Evolutionary conservation across 2,888 invertebrate genomes (phyloP), one percentile per base, ranked within the genome.

Genomic region (Agrypnus murinus): DNA sequence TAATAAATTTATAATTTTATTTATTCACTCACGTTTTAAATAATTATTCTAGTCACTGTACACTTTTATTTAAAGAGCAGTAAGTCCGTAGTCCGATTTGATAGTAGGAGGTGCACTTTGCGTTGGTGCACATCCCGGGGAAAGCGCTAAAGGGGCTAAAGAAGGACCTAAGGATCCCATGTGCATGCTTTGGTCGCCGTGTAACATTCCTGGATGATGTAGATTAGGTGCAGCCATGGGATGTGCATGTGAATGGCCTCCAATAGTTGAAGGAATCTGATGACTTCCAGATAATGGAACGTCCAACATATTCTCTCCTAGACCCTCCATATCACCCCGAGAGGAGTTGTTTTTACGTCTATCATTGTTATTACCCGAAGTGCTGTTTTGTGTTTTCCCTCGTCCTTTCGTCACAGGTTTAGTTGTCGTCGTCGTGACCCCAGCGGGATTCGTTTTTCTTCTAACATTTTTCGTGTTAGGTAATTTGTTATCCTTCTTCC

Each of bases 11-110:
- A 69, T 45, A 45, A 50, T 38, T 69, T 67, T 69, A 59, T 32
- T 60, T 46, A 62, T 25, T 62, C 62, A 60, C 53, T 57, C 64
- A 65, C 59, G 50, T 63, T 25, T 48, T 53, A 43, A 60, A 65
- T 46, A 57, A 10, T n/a, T n/a, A n/a, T 17, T 9, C 19, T 7
- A 34, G 57, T 66, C 71, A 65, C 60, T 69, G 34, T 62, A 50
- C 48, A 45, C 50, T 32, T 53, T 60, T 59, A 55, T 55, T 90
- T 91, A 91, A 85, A 91, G 89, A 63, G 94, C 91, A 84, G 95
- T 95, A 81, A 96, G 90, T 85, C 94, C 95, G 84, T 95, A 95
- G 87, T 95, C 95, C 78, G 94, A 93, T 87, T 95, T 95, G 81
- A 94, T 93, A 81, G 92, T 88, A 74, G 90, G 87, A 14, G 86